Percentiles rank a stretch among this genome's conserved stretches.
phyloP scores from a whole-genome alignment of 2,888 invertebrate genomes.

The Lasioglossum oenotherae region DNA sequence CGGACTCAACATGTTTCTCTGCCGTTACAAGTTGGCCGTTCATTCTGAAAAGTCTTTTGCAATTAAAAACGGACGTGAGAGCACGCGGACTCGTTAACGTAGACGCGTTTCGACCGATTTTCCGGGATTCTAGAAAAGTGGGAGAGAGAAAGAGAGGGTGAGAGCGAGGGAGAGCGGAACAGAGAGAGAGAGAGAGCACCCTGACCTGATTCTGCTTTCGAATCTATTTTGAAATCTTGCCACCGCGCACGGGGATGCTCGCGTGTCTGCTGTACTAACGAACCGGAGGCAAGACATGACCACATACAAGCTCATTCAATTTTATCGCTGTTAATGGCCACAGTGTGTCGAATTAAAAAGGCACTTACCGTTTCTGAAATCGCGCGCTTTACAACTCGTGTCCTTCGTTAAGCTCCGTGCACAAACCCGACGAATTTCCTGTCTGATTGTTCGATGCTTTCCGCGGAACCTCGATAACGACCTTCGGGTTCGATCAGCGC shows the following conservation, averaged over 20 bases:
- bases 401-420: constrained; percentile 33
- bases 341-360: constrained; percentile 37
- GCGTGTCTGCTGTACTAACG: constrained; percentile 15
- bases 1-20: neutral
- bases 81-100: constrained; percentile 23
- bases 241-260: constrained; percentile 18
- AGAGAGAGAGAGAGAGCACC: constrained; percentile 15
- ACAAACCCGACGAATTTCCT: neutral
- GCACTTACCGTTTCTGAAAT: constrained; percentile 14
- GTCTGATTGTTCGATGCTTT: neutral
- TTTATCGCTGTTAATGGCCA: constrained; percentile 1
- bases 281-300: constrained; percentile 4
- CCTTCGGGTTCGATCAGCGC: neutral
- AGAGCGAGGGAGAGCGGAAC: neutral
- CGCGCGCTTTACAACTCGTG: constrained; percentile 4
- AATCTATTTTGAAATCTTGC: constrained; percentile 45
- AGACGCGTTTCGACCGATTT: constrained; percentile 45
- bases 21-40: constrained; percentile 18
- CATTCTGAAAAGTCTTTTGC: constrained; percentile 38
- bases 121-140: constrained; percentile 12
- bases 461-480: neutral
- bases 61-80: constrained; percentile 41
- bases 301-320: constrained; percentile 12
- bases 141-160: neutral
- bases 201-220: constrained; percentile 54